Evolutionary conservation across 2,888 invertebrate genomes (phyloP), one percentile per base, ranked within the genome.

Genomic region (Teinopalpus imperialis): DNA sequence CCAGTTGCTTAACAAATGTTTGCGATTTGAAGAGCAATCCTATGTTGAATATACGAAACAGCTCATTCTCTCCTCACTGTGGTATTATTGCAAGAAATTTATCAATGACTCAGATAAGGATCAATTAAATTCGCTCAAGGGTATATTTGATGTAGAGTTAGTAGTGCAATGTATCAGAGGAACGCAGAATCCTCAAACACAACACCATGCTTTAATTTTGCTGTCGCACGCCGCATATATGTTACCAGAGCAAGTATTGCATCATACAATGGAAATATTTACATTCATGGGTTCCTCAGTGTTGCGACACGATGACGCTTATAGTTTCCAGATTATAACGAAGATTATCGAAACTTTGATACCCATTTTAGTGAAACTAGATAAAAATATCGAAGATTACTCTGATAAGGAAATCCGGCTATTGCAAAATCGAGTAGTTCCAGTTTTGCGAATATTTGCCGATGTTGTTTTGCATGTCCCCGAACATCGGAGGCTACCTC

Each of bases 261-360:
- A 97, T 67, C 97, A 98, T 63, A 95, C 98, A 2, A 98, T 99
- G 93, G 94, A 97, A 12, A 96, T 99, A 59, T 99, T 99, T 72
- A 98, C 98, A 0, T 99, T 99, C 68, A 97, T 99, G 93, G 99
- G 99, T 0, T 95, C 95, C 0, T 96, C 96, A 0, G 93, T 99
- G 5, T 88, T 98, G 1, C 91, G 98, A 5, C 97, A 97, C 59
- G 98, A 99, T 69, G 98, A 98, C 65, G 94, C 95, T 0, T 98
- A 98, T 76, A 98, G 97, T 67, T 97, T 98, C 72, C 97, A 97
- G 75, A 94, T 98, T 13, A 97, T 98, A 42, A 92, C 93, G 0
- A 94, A 94, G 68, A 96, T 98, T 2, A 93, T 98, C 9, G 95
- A 97, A 61, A 96, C 95, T 0, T 91, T 98, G 18, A 92, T 98